phyloP scores from a whole-genome alignment of 92 coral and sea anemone genomes.

The Palythoa grandis region DNA sequence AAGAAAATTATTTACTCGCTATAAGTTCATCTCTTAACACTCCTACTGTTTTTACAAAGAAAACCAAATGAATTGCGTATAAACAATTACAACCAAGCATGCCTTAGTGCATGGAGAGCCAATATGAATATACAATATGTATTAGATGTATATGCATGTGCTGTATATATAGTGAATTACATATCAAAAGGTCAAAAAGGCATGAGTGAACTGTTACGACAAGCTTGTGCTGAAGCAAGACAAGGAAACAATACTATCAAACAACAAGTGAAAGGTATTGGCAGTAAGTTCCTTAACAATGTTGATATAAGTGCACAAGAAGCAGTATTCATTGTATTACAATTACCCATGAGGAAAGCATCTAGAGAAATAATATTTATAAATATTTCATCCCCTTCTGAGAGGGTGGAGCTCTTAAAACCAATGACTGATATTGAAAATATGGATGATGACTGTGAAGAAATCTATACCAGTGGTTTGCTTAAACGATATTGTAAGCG shows the following conservation, averaged over 20 bases:
- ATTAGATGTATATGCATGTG: background rate
- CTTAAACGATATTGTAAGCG: too few species aligned
- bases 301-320: too few species aligned
- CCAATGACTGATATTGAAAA: conserved; percentile 21
- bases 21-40: conserved; percentile 15
- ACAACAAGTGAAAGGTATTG: too few species aligned
- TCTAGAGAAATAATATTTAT: conserved; percentile 13
- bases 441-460: background rate
- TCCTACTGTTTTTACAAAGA: conserved; percentile 9
- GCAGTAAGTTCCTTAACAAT: conserved; percentile 4
- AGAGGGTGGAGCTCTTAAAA: conserved; percentile 17
- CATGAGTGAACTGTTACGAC: conserved; percentile 36
- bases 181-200: too few species aligned
- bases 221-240: conserved; percentile 50
- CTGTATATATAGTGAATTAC: too few species aligned
- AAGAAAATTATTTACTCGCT: conserved; percentile 11
- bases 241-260: conserved; percentile 21
- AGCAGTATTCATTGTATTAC: background rate
- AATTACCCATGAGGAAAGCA: conserved; percentile 16
- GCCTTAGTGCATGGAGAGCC: conserved; percentile 22
- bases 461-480: too few species aligned
- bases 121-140: conserved; percentile 7
- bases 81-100: conserved; percentile 18
- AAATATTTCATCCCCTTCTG: conserved; percentile 13
- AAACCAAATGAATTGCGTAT: conserved; percentile 3